phyloP scores from a whole-genome alignment of 2,113 vertebrate species.

The Rhabdomys dilectus region DNA sequence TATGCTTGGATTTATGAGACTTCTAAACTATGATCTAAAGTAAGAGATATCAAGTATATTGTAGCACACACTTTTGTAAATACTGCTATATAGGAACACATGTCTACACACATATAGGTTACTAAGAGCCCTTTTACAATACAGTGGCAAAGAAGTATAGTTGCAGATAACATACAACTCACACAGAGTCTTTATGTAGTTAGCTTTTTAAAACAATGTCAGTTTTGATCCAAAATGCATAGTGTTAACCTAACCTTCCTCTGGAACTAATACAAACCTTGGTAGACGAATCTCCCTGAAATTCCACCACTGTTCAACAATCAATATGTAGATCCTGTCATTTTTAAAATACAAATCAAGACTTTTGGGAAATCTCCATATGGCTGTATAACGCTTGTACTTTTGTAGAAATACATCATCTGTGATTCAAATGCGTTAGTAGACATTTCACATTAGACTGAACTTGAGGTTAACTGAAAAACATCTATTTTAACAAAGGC shows the following conservation, averaged over 20 bases:
- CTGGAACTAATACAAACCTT: not conserved
- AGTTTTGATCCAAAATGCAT: not conserved
- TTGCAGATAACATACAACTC: not conserved
- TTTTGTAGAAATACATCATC: not conserved
- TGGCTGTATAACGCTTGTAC: not conserved
- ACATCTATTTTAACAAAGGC: not conserved
- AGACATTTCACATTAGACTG: conserved; percentile 8
- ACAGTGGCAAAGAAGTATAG: not conserved
- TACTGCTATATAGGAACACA: not conserved
- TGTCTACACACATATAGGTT: not conserved
- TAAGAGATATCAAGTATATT: not conserved
- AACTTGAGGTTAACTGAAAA: not conserved
- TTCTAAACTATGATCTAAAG: not conserved
- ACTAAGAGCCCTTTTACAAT: not conserved
- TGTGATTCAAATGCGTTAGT: conserved; percentile 4
- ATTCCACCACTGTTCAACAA: not conserved
- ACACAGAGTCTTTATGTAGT: not conserved
- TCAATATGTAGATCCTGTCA: not conserved
- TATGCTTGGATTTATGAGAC: not conserved
- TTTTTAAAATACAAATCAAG: not conserved
- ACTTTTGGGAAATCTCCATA: not conserved
- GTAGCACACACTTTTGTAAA: not conserved
- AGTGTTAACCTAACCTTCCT: not conserved
- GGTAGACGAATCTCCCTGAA: not conserved
- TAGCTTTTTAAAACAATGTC: not conserved